Percentiles rank a stretch among this genome's conserved stretches.
These are phyloP conservation scores for Brachionus manjavacas DNA, from an alignment of 1,140 invertebrate species.

Conservation along the genomic window DNA sequence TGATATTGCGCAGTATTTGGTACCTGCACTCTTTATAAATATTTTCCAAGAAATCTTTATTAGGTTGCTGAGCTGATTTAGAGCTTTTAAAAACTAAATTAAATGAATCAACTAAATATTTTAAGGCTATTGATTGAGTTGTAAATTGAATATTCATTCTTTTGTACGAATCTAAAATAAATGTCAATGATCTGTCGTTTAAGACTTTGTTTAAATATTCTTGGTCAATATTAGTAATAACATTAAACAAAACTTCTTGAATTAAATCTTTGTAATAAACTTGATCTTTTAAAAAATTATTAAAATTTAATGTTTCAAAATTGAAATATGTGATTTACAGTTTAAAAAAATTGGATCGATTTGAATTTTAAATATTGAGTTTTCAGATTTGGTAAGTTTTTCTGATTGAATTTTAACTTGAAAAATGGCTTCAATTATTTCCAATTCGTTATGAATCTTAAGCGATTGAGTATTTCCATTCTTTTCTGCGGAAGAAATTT, in stretches of 20 bases:
- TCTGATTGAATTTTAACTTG: constrained; percentile 17
- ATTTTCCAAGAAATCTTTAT: neutral
- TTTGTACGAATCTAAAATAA: constrained; percentile 13
- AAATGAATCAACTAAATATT: constrained; percentile 12
- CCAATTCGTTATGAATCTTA: neutral
- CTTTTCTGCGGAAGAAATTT: neutral
- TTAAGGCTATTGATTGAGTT: constrained; percentile 29
- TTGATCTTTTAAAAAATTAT: constrained; percentile 5
- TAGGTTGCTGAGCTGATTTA: neutral
- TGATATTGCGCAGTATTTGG: neutral
- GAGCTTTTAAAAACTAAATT: neutral
- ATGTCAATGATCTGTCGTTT: neutral
- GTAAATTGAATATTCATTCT: neutral
- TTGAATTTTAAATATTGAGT: neutral
- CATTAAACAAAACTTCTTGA: constrained; percentile 1
- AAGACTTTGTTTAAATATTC: neutral
- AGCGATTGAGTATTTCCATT: neutral
- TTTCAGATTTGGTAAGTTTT: neutral
- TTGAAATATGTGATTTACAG: neutral
- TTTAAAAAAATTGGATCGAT: neutral
- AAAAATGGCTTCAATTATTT: constrained; percentile 28
- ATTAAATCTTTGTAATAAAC: neutral
- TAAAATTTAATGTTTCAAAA: too few species aligned
- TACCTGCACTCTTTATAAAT: neutral
- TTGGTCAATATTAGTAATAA: neutral